Evolutionary conservation across 2,888 invertebrate genomes (phyloP).

Genomic region (Brenthis daphne): DNA sequence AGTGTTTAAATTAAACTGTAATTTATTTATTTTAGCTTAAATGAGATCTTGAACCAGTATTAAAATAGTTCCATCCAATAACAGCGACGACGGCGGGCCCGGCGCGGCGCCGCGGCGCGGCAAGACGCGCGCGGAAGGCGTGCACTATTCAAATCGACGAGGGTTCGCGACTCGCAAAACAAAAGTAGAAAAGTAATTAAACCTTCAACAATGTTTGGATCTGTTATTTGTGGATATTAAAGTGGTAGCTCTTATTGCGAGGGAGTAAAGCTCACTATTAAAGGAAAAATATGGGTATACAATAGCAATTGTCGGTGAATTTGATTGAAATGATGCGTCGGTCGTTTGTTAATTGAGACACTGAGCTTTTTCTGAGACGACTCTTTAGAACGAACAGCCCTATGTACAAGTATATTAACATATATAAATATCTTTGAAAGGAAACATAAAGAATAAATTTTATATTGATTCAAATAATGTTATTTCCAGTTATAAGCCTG

Average conservation of each 20-base stretch:
- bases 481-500: too few relatives aligned
- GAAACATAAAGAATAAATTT: too few relatives aligned
- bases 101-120: neutral
- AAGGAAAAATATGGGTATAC: neutral
- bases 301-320: conserved; percentile 7
- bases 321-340: conserved; percentile 18
- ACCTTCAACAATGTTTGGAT: conserved; percentile 22
- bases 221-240: conserved; percentile 9
- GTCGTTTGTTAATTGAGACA: conserved; percentile 15
- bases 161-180: conserved; percentile 19
- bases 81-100: neutral
- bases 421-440: neutral
- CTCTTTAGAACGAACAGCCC: neutral
- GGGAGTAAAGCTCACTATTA: neutral
- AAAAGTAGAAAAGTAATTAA: conserved; percentile 34
- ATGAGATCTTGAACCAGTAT: conserved; percentile 2
- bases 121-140: conserved; percentile 8
- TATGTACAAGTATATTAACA: too few relatives aligned
- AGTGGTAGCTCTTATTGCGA: neutral
- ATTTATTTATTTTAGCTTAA: neutral
- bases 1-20: neutral
- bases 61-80: conserved; percentile 11
- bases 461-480: too few relatives aligned
- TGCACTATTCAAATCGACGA: conserved; percentile 23
- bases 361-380: neutral